Conservation (phyloP, 2,113 vertebrate genomes). For the Psittacula cyanocephala region DNA sequence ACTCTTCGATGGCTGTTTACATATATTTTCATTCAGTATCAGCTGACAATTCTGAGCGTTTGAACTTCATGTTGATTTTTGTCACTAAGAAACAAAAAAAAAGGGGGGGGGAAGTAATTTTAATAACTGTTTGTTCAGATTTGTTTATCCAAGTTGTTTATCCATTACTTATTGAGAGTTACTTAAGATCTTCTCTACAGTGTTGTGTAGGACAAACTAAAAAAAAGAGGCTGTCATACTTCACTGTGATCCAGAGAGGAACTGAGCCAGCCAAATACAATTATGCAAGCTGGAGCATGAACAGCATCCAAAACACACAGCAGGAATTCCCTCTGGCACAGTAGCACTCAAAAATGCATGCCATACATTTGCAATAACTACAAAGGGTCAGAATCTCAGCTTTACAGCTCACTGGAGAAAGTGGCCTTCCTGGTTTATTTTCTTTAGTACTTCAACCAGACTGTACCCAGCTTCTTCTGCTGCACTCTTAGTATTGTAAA, state of each 20-base stretch:
- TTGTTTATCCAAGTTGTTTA: not conserved
- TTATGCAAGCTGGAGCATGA: constrained; percentile 15
- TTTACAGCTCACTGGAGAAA: not conserved
- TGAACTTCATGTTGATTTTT: not conserved
- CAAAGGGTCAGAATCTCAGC: not conserved
- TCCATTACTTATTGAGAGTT: not conserved
- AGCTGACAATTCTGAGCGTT: not conserved
- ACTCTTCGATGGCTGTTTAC: not conserved
- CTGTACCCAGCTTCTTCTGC: not conserved
- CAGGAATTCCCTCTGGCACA: not conserved
- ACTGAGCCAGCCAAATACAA: not conserved
- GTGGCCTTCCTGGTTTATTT: not conserved
- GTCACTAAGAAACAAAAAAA: not conserved
- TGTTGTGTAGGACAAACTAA: not conserved
- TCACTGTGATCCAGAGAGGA: not conserved
- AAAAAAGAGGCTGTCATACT: not conserved
- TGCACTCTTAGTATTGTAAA: not conserved
- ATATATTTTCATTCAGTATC: not conserved
- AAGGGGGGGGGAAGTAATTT: not conserved
- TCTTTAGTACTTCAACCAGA: not conserved
- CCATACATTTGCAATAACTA: not conserved
- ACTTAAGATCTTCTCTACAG: not conserved
- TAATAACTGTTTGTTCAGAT: not conserved
- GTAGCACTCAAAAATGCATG: not conserved
- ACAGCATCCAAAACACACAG: not conserved